Conservation (phyloP, 2,888 invertebrate species). For the Hedychridium roseum region DNA sequence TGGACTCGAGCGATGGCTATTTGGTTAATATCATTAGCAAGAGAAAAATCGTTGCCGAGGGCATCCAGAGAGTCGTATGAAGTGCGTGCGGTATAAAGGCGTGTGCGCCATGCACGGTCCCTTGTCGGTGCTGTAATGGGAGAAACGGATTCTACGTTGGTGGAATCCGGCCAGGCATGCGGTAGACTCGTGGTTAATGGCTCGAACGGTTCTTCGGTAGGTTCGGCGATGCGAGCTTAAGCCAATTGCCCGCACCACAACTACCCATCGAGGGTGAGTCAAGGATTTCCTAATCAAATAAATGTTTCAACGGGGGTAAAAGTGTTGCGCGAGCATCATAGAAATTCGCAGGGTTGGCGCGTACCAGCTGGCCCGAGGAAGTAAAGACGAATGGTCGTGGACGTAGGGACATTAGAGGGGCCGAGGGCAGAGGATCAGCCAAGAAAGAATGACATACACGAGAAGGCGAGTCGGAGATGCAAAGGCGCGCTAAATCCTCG, state of each 20-base stretch:
- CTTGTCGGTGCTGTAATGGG: slow-evolving; percentile 32
- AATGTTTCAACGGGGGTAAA: slow-evolving; percentile 1
- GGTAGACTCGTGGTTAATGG: slow-evolving; percentile 38
- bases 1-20: slow-evolving; percentile 17
- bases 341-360: slow-evolving; percentile 1
- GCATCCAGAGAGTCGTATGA: neutral
- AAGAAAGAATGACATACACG: slow-evolving; percentile 30
- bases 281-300: slow-evolving; percentile 10
- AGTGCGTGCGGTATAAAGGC: neutral
- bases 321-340: slow-evolving; percentile 6
- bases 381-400: slow-evolving; percentile 30
- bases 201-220: slow-evolving; percentile 40
- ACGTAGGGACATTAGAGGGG: slow-evolving; percentile 36
- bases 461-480: slow-evolving; percentile 35
- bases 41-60: slow-evolving; percentile 29
- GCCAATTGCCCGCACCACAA: slow-evolving; percentile 11
- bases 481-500: slow-evolving; percentile 43
- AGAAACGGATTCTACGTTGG: slow-evolving; percentile 33
- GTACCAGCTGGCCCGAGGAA: slow-evolving; percentile 9
- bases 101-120: slow-evolving; percentile 5
- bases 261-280: slow-evolving; percentile 4
- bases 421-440: slow-evolving; percentile 30
- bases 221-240: slow-evolving; percentile 23
- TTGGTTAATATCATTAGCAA: slow-evolving; percentile 37
- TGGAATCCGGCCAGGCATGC: slow-evolving; percentile 47